phyloP scores from a whole-genome alignment of 2,888 invertebrate genomes.

The Vannuccia rotundouncinata region DNA sequence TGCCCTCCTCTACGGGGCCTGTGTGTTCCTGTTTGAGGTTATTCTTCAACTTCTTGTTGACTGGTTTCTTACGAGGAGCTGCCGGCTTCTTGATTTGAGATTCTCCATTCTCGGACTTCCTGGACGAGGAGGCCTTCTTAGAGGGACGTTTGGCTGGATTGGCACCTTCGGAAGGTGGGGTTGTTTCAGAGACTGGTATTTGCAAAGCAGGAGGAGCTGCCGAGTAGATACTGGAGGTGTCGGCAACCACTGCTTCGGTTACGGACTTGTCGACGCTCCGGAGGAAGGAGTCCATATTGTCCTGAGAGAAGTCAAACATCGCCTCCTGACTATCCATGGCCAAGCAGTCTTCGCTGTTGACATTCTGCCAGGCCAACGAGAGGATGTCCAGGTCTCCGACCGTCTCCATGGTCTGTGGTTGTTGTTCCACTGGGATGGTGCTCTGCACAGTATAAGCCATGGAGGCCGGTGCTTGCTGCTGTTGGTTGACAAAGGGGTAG shows the following conservation, averaged over 20 bases:
- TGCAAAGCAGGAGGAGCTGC: not conserved
- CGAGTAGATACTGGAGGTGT: not conserved
- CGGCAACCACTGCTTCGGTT: not conserved
- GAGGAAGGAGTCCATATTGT: not conserved
- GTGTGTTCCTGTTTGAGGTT: not conserved
- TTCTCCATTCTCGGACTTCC: not conserved
- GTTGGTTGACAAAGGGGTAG: conserved; percentile 8
- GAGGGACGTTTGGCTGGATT: not conserved
- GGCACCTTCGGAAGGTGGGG: not conserved
- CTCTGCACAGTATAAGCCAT: not conserved
- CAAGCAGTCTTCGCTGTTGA: not conserved
- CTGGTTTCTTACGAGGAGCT: not conserved
- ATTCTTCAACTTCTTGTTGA: not conserved
- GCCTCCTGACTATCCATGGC: not conserved
- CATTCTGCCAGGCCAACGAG: conserved; percentile 30
- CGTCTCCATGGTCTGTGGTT: not conserved
- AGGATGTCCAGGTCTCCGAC: conserved; percentile 25
- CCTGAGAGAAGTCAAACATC: not conserved
- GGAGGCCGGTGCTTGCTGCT: conserved; percentile 3
- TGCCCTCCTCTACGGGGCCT: not conserved
- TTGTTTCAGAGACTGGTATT: not conserved
- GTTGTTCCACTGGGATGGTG: not conserved
- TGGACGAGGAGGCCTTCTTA: not conserved
- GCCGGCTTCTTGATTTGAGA: not conserved
- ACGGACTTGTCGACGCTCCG: not conserved